Percentiles rank a stretch among this genome's conserved stretches.
phyloP scores from a whole-genome alignment of 2,888 invertebrate species.

The Prosapia bicincta region DNA sequence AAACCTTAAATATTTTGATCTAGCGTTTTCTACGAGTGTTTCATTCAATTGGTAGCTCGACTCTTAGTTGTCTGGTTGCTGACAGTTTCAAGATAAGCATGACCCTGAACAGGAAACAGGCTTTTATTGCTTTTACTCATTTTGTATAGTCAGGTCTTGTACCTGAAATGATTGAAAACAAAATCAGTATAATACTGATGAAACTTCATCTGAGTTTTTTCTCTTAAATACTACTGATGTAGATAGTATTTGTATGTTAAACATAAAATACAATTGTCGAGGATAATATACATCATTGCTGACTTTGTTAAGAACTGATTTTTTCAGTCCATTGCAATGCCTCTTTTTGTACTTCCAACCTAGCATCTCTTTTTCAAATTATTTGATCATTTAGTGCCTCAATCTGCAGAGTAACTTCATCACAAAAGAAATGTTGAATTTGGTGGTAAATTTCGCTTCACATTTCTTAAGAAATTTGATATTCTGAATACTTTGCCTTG shows the following conservation, averaged over 20 bases:
- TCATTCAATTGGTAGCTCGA: conserved; percentile 37
- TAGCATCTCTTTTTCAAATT: conserved; percentile 22
- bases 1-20: conserved; percentile 35
- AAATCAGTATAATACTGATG: conserved; percentile 28
- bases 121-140: conserved; percentile 21
- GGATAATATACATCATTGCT: conserved; percentile 28
- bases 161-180: conserved; percentile 24
- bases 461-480: conserved; percentile 15
- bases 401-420: neutral
- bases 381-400: neutral
- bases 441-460: conserved; percentile 18
- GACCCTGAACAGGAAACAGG: conserved; percentile 28
- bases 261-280: conserved; percentile 26
- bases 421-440: conserved; percentile 22
- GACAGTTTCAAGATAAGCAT: conserved; percentile 38
- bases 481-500: neutral
- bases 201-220: conserved; percentile 30
- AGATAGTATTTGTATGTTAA: conserved; percentile 28
- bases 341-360: conserved; percentile 8
- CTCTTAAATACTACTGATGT: conserved; percentile 18
- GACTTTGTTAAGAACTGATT: conserved; percentile 24
- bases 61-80: conserved; percentile 35
- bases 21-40: conserved; percentile 31
- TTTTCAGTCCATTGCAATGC: conserved; percentile 29
- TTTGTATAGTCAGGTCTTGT: conserved; percentile 15